Evolutionary conservation across 2,888 invertebrate genomes (phyloP), one percentile per base, ranked within the genome.

Genomic region (Apodemia mormo): DNA sequence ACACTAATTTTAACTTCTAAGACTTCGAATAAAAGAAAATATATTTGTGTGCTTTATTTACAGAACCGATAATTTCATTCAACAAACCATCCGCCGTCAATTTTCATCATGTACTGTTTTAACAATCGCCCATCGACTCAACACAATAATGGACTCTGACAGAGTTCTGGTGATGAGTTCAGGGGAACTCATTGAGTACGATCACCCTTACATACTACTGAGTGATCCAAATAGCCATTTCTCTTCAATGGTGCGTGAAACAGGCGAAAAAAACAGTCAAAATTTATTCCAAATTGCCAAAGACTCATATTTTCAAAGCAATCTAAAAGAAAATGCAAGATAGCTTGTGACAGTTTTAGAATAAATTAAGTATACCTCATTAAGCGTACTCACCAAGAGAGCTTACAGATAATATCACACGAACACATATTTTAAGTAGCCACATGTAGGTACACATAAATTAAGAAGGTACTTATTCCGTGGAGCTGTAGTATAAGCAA

Each of bases 91-190:
- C 64, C 94, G 97, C 33, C 93, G 94, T 12, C 96, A 96, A 84
- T 98, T 98, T 81, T 92, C 93, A 9, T 87, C 95, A 1, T 98
- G 97, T 83, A 98, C 98, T 0, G 98, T 98, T 4, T 87, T 98
- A 14, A 98, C 98, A 0, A 97, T 98, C 65, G 98, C 98, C 10
- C 98, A 98, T 87, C 95, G 98, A 67, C 94, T 98, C 71, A 98
- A 98, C 85, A 98, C 98, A 8, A 97, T 98, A 79, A 95, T 98
- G 95, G 98, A 98, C 87, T 97, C 97, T 4, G 96, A 97, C 85
- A 95, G 96, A 81, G 96, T 98, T 91, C 79, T 96, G 9, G 94
- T 96, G 8, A 92, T 96, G 88, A 95, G 94, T 78, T 92, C 93
- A 76, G 95, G 95, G 0, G 92, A 94, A 65, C 94, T 89, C 7